These are phyloP conservation scores for Norana najaformis DNA, from an alignment of 2,888 invertebrate genomes.

Conservation along the genomic window DNA sequence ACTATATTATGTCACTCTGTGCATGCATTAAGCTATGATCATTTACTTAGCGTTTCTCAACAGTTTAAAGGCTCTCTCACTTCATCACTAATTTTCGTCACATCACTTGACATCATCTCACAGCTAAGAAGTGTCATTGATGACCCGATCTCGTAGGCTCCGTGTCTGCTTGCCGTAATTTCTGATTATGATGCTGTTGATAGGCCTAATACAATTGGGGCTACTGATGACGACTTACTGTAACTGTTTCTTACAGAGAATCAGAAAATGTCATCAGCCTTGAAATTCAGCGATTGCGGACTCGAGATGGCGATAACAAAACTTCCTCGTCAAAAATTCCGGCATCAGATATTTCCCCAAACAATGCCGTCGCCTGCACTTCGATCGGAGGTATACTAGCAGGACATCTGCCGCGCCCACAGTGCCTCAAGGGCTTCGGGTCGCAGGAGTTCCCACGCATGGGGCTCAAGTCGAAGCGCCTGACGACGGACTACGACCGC, in stretches of 20 bases:
- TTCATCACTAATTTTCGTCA: no score
- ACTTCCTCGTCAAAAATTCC: background rate
- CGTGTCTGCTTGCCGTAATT: background rate
- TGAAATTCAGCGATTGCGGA: constrained; percentile 22
- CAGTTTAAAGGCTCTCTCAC: no score
- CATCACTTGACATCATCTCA: no score
- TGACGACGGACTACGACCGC: background rate
- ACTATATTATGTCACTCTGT: no score
- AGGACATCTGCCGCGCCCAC: background rate
- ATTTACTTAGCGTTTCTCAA: no score
- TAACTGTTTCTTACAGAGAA: constrained; percentile 15
- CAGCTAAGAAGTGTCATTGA: no score
- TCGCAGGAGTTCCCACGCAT: constrained; percentile 24
- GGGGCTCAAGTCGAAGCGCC: constrained; percentile 15
- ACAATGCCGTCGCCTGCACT: background rate
- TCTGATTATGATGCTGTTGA: background rate
- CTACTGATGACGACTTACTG: background rate
- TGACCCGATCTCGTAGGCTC: no score
- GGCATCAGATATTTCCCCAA: background rate
- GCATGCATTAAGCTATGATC: no score
- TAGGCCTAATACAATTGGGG: background rate
- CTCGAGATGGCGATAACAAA: background rate
- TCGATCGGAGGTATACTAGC: constrained; percentile 21
- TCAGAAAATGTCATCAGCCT: constrained; percentile 21
- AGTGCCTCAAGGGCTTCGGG: constrained; percentile 17